Evolutionary conservation across 2,888 invertebrate genomes (phyloP), one percentile per base, ranked within the genome.

Genomic region (Drosophila villosipedis): DNA sequence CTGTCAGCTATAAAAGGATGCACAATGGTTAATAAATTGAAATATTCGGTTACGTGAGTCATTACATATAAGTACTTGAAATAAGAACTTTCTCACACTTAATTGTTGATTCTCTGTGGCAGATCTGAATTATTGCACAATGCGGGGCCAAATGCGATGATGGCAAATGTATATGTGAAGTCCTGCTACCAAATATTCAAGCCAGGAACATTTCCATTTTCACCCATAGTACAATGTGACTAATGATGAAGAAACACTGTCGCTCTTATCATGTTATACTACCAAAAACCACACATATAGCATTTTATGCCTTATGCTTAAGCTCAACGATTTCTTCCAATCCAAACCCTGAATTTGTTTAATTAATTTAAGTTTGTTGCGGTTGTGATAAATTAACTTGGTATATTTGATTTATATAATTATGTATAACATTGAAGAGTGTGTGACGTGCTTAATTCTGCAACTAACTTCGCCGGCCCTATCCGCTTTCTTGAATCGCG

Each of bases 1-100:
- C 58, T 73, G 52, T 73, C 53, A 65, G 73, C 71, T n/a, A 72
- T 65, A 58, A 72, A 73, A 65, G 43, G 6, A 30, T 19, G 50
- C 14, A 71, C 39, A 31, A 39, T 68, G 68, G 68, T 2, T 14
- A 3, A 16, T 12, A 9, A 28, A 28, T 35, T 4, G 0, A 33
- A 30, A 6, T 12, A 16, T 6, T 30, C 4, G 4, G 10, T 4
- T 4, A 55, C 28, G 28, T 19, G 22, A 47, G 7, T 22, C 3
- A 14, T 47, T 7, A 47, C 16, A 47, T 22, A 7, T 2, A 22
- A 22, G 7, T 16, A 22, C 14, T 22, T 22, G 22, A 47, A 47
- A 16, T 2, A 47, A 4, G 16, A 16, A 47, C 1, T 47, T 14
- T 22, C 47, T 2, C 14, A 22, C 14, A 22, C 7, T 25, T 25